Base-by-base conservation (phyloP, 1,140 invertebrate species). In the Pararge aegeria region DNA sequence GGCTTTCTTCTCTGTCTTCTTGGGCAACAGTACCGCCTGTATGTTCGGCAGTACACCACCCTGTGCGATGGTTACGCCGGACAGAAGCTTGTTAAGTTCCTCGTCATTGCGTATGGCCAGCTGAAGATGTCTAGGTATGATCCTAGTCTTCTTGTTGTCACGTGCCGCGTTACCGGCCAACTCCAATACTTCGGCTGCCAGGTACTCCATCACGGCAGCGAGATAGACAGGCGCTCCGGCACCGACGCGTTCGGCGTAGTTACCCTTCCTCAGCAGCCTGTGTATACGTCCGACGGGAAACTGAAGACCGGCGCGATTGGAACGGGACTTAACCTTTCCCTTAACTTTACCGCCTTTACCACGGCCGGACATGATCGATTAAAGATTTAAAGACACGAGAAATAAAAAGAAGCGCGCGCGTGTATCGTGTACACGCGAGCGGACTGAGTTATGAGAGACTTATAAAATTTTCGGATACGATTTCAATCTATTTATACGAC, bases 91-190 rank as follows among this genome's bases (percentile, higher is more conserved):
- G 80, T 95, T 95, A 73, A 97, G 90, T 80, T 97, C 96, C 74
- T 96, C 95, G 89, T 97, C 96, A 88, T 96, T 96, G 19, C 95
- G 91, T 34, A 97, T 94, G 42, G 95, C 96, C 58, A 97, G 76
- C 71, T 96, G 93, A 6, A 97, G 87, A 86, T 97, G 96, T 65
- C 95, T 91, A 0, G 96, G 96, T 59, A 95, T 96, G 57, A 97
- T 95, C 61, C 95, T 91, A 1, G 91, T 90, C 71, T 91, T 91
- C 68, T 90, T 88, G 75, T 90, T 90, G 66, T 94, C 92, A 20
- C 88, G 75, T 0, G 96, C 95, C 21, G 95, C 95, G 73, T 96
- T 95, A 7, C 95, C 94, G 27, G 95, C 94, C 87, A 93, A 81
- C 67, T 93, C 87, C 21, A 93, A 68, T n/a, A 93, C 90, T 84